Percentiles rank a stretch among this genome's conserved stretches.
Conservation (phyloP, 2,797 vertebrate genomes). For the Pteronotus mesoamericanus region DNA sequence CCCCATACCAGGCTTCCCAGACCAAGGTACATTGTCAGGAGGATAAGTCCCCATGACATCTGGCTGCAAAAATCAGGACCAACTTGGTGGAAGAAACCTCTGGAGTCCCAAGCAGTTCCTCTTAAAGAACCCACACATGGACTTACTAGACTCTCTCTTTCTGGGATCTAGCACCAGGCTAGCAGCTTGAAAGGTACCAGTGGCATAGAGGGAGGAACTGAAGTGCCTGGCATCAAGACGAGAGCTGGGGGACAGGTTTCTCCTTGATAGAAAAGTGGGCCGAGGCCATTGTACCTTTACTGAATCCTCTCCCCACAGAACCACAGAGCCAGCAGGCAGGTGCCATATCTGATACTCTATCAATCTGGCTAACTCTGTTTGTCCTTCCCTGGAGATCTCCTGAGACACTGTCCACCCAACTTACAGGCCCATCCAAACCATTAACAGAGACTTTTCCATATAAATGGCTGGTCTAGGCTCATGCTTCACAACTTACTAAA, state of each 20-base stretch:
- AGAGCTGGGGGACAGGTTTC: neutral
- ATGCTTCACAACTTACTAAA: neutral
- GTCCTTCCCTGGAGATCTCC: neutral
- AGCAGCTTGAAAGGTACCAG: neutral
- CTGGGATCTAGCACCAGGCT: neutral
- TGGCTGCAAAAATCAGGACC: neutral
- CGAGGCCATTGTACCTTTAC: neutral
- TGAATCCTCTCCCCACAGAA: neutral
- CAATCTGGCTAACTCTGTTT: neutral
- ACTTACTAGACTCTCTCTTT: neutral
- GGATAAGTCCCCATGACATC: neutral
- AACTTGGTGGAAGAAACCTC: neutral
- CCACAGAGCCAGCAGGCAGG: neutral
- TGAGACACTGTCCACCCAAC: neutral
- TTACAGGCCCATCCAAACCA: neutral
- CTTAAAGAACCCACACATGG: neutral
- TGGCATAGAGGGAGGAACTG: neutral
- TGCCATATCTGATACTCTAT: neutral
- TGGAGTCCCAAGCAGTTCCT: neutral
- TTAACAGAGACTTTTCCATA: neutral
- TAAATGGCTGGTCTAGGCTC: neutral
- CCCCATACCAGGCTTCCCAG: neutral
- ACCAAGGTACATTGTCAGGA: neutral
- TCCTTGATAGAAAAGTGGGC: neutral
- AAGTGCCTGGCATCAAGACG: neutral